Percentiles rank a stretch among this genome's conserved stretches.
phyloP scores from a whole-genome alignment of 2,888 invertebrate genomes.

The Cephus spinipes region DNA sequence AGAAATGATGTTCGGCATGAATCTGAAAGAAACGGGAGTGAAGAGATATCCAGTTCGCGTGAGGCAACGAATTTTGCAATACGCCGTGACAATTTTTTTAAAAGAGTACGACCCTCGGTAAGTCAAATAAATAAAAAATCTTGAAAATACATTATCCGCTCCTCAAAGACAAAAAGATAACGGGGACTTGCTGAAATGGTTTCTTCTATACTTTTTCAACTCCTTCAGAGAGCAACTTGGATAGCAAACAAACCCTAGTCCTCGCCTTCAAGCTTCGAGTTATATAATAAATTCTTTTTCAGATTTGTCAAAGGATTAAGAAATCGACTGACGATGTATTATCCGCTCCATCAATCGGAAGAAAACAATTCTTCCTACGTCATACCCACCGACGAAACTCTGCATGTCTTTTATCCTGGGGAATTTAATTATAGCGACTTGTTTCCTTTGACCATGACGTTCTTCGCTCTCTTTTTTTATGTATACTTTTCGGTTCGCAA shows the following conservation, averaged over 20 bases:
- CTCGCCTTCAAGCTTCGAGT: neutral
- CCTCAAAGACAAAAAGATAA: neutral
- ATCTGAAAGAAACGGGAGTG: constrained; percentile 89
- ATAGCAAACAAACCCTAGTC: neutral
- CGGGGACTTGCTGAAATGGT: constrained; percentile 1
- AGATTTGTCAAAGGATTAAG: constrained; percentile 83
- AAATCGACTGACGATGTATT: constrained; percentile 76
- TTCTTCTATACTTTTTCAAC: constrained; percentile 10
- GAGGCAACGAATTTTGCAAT: constrained; percentile 87
- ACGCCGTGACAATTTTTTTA: constrained; percentile 89
- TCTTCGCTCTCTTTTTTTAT: constrained; percentile 88
- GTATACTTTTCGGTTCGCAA: constrained; percentile 96
- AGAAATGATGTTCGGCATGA: constrained; percentile 94
- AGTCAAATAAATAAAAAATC: constrained; percentile 48
- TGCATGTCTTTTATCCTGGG: constrained; percentile 90
- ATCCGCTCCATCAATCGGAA: constrained; percentile 77
- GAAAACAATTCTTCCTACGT: constrained; percentile 57
- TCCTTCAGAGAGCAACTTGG: neutral
- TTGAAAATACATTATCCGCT: neutral
- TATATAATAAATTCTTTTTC: constrained; percentile 55
- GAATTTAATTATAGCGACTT: constrained; percentile 88
- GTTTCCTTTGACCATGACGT: constrained; percentile 86
- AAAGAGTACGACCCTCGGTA: constrained; percentile 83
- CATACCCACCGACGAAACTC: constrained; percentile 63
- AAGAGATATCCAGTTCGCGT: constrained; percentile 88